These are phyloP conservation scores for Gulo gulo DNA, from an alignment of 2,113 vertebrate species.

Conservation along the genomic window DNA sequence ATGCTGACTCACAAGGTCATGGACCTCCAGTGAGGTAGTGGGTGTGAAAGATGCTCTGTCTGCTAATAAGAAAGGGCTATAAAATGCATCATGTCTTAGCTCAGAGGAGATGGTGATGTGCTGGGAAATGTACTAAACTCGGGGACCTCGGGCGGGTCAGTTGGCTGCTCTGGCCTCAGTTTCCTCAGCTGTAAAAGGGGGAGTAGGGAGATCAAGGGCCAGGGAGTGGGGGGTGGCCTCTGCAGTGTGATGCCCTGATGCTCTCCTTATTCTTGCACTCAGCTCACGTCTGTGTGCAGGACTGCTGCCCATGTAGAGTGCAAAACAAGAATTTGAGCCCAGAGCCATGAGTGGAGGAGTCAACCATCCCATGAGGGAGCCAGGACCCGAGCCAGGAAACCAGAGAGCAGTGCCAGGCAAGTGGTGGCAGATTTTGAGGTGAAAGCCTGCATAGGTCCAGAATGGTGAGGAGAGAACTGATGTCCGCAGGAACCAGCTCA, in stretches of 20 bases:
- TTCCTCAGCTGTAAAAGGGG: background rate
- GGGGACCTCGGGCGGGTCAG: background rate
- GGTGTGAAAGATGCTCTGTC: background rate
- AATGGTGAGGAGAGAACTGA: rapidly evolving
- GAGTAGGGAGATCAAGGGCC: background rate
- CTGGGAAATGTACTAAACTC: rapidly evolving
- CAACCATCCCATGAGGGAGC: background rate
- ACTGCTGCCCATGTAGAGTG: background rate
- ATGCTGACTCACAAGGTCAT: background rate
- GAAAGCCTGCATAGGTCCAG: background rate
- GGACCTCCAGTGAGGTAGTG: background rate
- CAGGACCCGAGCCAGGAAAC: background rate
- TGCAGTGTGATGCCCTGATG: background rate
- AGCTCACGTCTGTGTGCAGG: background rate
- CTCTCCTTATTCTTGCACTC: too few species aligned
- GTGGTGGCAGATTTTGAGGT: too few species aligned
- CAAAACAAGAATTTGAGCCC: background rate
- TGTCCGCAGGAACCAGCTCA: background rate
- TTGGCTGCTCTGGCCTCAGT: background rate
- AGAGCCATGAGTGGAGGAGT: background rate
- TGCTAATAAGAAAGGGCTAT: background rate
- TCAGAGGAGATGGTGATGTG: background rate
- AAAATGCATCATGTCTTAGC: background rate
- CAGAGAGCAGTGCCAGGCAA: background rate
- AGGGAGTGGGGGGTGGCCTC: rapidly evolving